These are phyloP conservation scores for Turdus rufiventris DNA, from an alignment of 2,113 vertebrate genomes.

Conservation along the genomic window DNA sequence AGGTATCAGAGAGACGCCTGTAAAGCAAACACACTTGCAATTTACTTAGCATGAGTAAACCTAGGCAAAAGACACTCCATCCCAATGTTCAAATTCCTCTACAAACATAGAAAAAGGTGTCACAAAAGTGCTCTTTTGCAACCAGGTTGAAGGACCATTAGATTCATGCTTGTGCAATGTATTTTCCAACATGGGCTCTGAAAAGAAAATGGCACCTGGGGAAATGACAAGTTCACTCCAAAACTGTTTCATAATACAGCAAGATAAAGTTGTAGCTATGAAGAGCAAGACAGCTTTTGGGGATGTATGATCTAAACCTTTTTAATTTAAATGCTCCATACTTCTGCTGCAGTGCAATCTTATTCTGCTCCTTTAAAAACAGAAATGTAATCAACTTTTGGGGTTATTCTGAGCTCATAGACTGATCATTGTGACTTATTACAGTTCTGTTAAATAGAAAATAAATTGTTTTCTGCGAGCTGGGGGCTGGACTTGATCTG, in stretches of 20 bases:
- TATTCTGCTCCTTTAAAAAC: neutral
- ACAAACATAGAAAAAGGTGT: neutral
- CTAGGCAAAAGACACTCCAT: neutral
- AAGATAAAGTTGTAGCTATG: neutral
- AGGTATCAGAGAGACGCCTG: neutral
- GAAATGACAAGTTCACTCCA: neutral
- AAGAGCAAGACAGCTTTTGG: neutral
- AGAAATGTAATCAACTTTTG: neutral
- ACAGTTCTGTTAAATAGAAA: neutral
- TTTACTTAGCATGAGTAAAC: neutral
- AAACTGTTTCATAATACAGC: neutral
- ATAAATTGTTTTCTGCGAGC: neutral
- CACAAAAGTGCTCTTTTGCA: neutral
- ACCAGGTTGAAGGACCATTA: neutral
- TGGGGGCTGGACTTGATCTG: neutral
- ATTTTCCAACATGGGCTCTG: neutral
- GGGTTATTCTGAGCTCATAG: neutral
- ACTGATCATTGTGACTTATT: neutral
- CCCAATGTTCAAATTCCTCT: neutral
- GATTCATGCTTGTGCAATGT: neutral
- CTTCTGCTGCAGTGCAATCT: neutral
- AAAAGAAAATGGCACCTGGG: neutral
- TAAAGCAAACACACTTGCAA: neutral
- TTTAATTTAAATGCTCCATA: neutral
- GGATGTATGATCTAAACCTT: neutral